These are phyloP conservation scores for Gymnarchus niloticus DNA, from an alignment of 2,113 vertebrate species.

Conservation along the genomic window DNA sequence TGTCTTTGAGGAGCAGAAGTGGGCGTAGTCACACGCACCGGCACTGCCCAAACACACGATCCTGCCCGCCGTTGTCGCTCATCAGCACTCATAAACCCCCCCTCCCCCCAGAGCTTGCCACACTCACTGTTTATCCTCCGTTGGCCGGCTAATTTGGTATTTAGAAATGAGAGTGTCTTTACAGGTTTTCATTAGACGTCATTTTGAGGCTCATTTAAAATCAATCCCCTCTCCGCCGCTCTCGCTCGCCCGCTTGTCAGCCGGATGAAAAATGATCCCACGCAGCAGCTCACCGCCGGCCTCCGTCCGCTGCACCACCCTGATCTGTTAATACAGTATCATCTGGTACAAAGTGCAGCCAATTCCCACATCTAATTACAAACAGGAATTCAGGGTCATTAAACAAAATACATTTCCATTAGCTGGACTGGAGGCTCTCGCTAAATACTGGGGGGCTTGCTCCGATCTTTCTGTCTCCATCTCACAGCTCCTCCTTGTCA, in stretches of 20 bases:
- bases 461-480: neutral
- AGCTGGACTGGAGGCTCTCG: conserved; percentile 58
- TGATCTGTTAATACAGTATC: conserved; percentile 85
- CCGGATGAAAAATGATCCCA: conserved; percentile 77
- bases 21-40: no score
- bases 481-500: neutral
- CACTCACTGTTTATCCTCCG: conserved; percentile 24
- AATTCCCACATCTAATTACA: conserved; percentile 93
- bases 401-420: conserved; percentile 86
- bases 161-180: conserved; percentile 37
- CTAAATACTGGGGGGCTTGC: conserved; percentile 26
- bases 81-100: neutral
- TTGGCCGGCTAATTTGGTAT: conserved; percentile 31
- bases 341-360: conserved; percentile 84
- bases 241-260: conserved; percentile 66
- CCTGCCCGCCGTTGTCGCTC: neutral
- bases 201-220: conserved; percentile 65
- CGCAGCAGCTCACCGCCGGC: conserved; percentile 65
- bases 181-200: conserved; percentile 60
- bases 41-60: no score
- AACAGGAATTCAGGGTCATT: conserved; percentile 85
- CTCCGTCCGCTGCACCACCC: conserved; percentile 68
- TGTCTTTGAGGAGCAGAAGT: no score
- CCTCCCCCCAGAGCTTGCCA: neutral
- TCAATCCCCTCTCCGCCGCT: conserved; percentile 65